These are phyloP conservation scores for Sminthurides aquaticus DNA, from an alignment of 2,888 invertebrate genomes.

Conservation along the genomic window DNA sequence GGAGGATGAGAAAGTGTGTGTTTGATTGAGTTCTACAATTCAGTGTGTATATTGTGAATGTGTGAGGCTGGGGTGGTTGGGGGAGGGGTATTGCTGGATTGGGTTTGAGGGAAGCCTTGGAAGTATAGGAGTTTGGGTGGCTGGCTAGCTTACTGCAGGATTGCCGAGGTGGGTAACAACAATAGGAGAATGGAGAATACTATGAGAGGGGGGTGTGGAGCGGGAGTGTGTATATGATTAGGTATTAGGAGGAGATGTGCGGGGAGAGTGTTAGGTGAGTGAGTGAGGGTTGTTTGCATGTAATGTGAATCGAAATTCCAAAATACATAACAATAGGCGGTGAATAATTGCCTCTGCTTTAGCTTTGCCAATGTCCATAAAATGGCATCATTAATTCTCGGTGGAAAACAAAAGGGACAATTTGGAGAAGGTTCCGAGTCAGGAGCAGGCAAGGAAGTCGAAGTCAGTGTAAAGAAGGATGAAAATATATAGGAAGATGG, in stretches of 20 bases:
- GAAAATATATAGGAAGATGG: background rate
- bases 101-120: too few species aligned
- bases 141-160: too few species aligned
- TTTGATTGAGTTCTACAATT: background rate
- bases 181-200: background rate
- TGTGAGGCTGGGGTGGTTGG: background rate
- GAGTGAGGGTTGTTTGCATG: constrained; percentile 16
- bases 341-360: constrained; percentile 27
- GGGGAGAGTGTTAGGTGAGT: background rate
- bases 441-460: constrained; percentile 1
- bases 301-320: constrained; percentile 23
- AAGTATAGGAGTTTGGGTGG: too few species aligned
- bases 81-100: too few species aligned
- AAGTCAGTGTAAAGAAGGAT: background rate
- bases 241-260: background rate
- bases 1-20: background rate
- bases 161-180: too few species aligned
- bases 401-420: constrained; percentile 37
- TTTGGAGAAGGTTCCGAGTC: constrained; percentile 22
- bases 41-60: too few species aligned
- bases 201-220: background rate
- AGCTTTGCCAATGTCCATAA: constrained; percentile 26
- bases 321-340: constrained; percentile 24
- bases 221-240: background rate
- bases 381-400: constrained; percentile 37